phyloP scores from a whole-genome alignment of 2,888 invertebrate genomes.

The Calephelis perditalis region DNA sequence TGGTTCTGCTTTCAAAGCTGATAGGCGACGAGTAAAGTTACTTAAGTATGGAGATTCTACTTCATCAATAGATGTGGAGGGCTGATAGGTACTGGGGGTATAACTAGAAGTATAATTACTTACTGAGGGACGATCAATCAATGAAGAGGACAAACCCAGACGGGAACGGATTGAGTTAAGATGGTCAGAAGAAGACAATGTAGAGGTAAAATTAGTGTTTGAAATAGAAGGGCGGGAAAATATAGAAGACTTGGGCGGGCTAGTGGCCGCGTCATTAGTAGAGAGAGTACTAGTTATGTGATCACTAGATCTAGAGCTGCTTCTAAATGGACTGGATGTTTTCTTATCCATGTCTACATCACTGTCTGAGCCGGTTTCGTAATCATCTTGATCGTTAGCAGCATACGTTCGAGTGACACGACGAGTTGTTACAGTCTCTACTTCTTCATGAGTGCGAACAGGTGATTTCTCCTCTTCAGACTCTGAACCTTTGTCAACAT shows the following conservation, averaged over 20 bases:
- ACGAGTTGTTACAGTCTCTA: conserved; percentile 72
- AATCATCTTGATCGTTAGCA: conserved; percentile 73
- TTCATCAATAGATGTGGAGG: conserved; percentile 62
- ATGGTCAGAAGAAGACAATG: conserved; percentile 65
- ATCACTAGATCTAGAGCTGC: conserved; percentile 61
- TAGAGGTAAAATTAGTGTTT: conserved; percentile 50
- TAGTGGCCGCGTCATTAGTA: conserved; percentile 48
- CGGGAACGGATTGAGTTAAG: conserved; percentile 78
- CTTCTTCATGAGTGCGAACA: conserved; percentile 64
- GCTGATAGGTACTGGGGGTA: conserved; percentile 51
- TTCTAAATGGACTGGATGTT: conserved; percentile 52
- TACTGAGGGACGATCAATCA: conserved; percentile 54
- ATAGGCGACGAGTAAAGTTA: conserved; percentile 82
- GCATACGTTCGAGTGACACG: conserved; percentile 71
- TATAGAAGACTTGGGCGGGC: conserved; percentile 55
- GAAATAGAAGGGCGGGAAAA: conserved; percentile 62
- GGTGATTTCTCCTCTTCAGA: conserved; percentile 63
- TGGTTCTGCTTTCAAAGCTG: conserved; percentile 62
- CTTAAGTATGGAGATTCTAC: conserved; percentile 84
- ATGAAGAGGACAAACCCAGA: conserved; percentile 69
- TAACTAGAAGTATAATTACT: conserved; percentile 51
- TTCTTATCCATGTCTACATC: conserved; percentile 78
- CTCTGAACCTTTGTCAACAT: conserved; percentile 61
- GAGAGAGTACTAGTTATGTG: conserved; percentile 64
- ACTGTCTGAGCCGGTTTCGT: conserved; percentile 85